Percentiles rank a stretch among this genome's conserved stretches.
Conservation (phyloP, 2,888 invertebrate genomes). For the Scaptodrosophila latifasciaeformis region DNA sequence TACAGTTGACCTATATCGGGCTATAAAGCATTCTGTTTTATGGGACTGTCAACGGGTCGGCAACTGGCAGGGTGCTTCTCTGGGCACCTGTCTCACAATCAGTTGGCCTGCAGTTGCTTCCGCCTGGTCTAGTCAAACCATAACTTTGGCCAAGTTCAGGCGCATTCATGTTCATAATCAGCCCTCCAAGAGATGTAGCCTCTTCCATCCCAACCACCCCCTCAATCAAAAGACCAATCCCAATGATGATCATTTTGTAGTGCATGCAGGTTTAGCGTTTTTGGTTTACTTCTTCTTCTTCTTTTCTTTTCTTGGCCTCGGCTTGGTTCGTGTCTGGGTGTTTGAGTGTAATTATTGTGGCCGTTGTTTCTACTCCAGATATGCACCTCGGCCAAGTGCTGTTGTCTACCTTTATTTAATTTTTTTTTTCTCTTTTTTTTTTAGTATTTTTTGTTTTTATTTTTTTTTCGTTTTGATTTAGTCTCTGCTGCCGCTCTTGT, state of each 20-base stretch:
- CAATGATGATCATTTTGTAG: slow-evolving; percentile 1
- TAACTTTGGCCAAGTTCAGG: slow-evolving; percentile 34
- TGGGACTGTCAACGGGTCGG: slow-evolving; percentile 35
- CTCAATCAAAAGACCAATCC: no score
- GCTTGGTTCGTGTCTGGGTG: slow-evolving; percentile 53
- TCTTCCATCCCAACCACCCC: no score
- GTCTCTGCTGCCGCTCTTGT: no score
- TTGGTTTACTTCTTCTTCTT: not conserved
- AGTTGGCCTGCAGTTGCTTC: slow-evolving; percentile 24
- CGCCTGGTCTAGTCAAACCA: slow-evolving; percentile 24
- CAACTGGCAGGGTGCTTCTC: slow-evolving; percentile 1
- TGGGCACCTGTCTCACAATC: slow-evolving; percentile 8
- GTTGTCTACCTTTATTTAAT: no score
- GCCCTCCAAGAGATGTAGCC: slow-evolving; percentile 26
- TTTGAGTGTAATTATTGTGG: slow-evolving; percentile 43
- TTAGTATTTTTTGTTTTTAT: no score
- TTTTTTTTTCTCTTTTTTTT: no score
- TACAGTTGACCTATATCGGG: slow-evolving; percentile 41
- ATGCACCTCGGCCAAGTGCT: slow-evolving; percentile 9
- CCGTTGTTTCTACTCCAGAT: slow-evolving; percentile 46
- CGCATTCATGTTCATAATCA: slow-evolving; percentile 65
- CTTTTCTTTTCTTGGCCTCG: no score
- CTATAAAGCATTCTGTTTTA: slow-evolving; percentile 44
- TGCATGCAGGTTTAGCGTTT: slow-evolving; percentile 4
- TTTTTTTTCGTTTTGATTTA: no score